A percentile compares a stretch with the other conserved stretches of the same genome.
These are phyloP conservation scores for Eutolmus rufibarbis DNA, from an alignment of 2,888 invertebrate genomes.

Conservation along the genomic window DNA sequence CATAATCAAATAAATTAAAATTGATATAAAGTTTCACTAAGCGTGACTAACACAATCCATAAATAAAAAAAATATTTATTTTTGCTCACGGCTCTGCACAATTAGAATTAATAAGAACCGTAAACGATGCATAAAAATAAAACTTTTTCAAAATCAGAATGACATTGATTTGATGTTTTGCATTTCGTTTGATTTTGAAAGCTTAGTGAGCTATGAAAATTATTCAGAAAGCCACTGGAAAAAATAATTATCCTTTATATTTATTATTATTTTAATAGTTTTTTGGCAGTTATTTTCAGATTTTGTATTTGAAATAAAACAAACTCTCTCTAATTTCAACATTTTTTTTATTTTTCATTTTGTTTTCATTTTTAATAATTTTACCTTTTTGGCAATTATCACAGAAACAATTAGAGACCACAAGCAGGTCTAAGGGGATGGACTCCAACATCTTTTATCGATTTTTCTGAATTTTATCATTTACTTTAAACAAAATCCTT, in stretches of 20 bases:
- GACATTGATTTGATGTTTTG: not conserved
- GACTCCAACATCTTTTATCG: constrained; percentile 19
- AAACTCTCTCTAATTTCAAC: constrained; percentile 11
- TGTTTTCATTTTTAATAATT: not conserved
- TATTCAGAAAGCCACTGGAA: not conserved
- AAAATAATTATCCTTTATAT: not conserved
- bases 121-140: not conserved
- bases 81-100: not conserved
- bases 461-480: not conserved
- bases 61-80: not conserved
- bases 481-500: not conserved
- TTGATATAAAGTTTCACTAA: not conserved
- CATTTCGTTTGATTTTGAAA: not conserved
- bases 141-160: not conserved
- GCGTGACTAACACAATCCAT: not conserved
- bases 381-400: constrained; percentile 45
- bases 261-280: too few relatives aligned
- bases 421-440: constrained; percentile 42
- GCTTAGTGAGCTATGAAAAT: not conserved
- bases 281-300: too few relatives aligned
- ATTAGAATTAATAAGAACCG: not conserved
- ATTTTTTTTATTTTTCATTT: constrained; percentile 8
- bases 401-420: constrained; percentile 47
- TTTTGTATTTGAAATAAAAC: not conserved
- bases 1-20: not conserved